These are phyloP conservation scores for Pseudococcus jackbeardsleyi DNA, from an alignment of 2,888 invertebrate genomes.

Conservation along the genomic window DNA sequence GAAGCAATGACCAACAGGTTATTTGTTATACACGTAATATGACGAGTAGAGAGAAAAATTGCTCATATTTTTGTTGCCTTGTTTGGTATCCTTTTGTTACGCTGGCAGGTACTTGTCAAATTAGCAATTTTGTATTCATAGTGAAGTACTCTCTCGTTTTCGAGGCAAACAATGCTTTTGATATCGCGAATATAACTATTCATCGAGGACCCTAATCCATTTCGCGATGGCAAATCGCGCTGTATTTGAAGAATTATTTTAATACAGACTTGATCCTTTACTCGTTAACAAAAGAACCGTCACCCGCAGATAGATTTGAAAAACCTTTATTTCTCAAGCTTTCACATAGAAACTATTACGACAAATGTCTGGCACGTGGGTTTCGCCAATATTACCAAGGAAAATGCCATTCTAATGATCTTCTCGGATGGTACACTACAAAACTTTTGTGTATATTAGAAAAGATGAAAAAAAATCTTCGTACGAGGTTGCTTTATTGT, in stretches of 20 bases:
- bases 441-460: slow-evolving; percentile 22
- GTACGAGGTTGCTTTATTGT: slow-evolving; percentile 17
- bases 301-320: slow-evolving; percentile 38
- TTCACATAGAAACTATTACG: slow-evolving; percentile 36
- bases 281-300: slow-evolving; percentile 41
- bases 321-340: neutral
- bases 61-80: slow-evolving; percentile 30
- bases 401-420: slow-evolving; percentile 31
- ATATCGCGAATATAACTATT: slow-evolving; percentile 41
- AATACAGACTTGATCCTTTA: slow-evolving; percentile 38
- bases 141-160: slow-evolving; percentile 30
- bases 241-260: slow-evolving; percentile 43
- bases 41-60: slow-evolving; percentile 30
- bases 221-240: slow-evolving; percentile 41
- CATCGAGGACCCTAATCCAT: slow-evolving; percentile 44
- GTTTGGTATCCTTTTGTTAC: slow-evolving; percentile 16
- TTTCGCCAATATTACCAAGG: neutral
- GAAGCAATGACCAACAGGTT: slow-evolving; percentile 33
- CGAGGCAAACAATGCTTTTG: slow-evolving; percentile 31
- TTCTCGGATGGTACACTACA: neutral
- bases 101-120: slow-evolving; percentile 36
- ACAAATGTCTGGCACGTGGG: slow-evolving; percentile 17
- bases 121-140: slow-evolving; percentile 33
- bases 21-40: neutral
- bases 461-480: neutral